Conservation (phyloP, 2,113 vertebrate genomes). For the Psittacara wagleri region DNA sequence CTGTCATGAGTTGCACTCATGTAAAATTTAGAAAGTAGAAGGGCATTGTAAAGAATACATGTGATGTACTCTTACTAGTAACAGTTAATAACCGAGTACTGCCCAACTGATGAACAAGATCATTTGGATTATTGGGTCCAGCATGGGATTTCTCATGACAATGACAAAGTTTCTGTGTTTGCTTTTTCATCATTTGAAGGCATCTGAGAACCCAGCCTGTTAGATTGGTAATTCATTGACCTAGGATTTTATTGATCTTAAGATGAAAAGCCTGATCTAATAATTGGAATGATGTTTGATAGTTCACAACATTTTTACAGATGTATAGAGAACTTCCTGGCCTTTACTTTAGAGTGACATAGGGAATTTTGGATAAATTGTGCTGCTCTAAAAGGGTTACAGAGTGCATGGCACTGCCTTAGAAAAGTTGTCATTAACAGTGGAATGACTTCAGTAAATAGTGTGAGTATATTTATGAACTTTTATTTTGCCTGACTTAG, state of each 20-base stretch:
- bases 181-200: background rate
- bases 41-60: background rate
- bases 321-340: background rate
- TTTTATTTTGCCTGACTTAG: background rate
- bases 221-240: background rate
- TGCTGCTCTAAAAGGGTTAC: background rate
- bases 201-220: background rate
- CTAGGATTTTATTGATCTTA: background rate
- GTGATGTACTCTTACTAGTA: background rate
- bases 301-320: background rate
- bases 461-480: background rate
- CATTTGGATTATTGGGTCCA: rapidly evolving
- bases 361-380: background rate
- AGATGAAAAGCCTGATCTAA: background rate
- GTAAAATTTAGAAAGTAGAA: background rate
- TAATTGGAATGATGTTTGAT: background rate
- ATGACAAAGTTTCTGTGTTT: background rate
- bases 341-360: background rate
- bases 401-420: background rate
- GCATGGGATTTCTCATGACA: background rate
- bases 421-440: background rate
- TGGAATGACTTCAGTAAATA: background rate
- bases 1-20: background rate
- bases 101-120: background rate
- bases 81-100: background rate